phyloP scores from a whole-genome alignment of 2,113 vertebrate genomes.

The Corythoichthys haematopterus region DNA sequence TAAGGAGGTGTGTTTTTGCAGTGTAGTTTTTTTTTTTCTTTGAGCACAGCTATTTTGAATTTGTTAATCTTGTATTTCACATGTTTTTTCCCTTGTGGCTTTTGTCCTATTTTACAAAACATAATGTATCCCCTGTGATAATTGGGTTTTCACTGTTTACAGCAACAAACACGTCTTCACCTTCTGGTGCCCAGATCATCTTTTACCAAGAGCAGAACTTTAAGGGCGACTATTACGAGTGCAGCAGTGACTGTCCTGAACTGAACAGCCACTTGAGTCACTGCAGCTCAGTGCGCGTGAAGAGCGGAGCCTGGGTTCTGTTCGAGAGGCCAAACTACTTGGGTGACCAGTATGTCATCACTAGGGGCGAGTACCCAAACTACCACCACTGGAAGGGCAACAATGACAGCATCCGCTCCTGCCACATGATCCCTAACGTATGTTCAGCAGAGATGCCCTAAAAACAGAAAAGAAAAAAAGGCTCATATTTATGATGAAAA shows the following conservation, averaged over 20 bases:
- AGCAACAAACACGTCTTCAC: neutral
- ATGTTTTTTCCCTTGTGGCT: neutral
- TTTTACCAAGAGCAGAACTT: constrained; percentile 66
- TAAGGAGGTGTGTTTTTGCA: no score
- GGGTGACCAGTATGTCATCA: constrained; percentile 51
- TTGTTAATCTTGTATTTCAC: neutral
- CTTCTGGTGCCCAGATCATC: constrained; percentile 45
- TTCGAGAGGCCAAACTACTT: constrained; percentile 47
- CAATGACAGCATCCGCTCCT: constrained; percentile 43
- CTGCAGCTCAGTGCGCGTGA: constrained; percentile 55
- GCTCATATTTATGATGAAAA: no score
- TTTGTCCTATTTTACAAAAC: neutral
- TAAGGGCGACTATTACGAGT: constrained; percentile 52
- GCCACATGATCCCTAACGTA: constrained; percentile 26
- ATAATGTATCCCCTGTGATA: no score
- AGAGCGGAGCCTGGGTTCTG: constrained; percentile 59
- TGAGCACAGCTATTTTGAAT: neutral
- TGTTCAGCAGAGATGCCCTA: neutral
- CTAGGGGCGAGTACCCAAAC: constrained; percentile 50
- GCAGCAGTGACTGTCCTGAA: constrained; percentile 50
- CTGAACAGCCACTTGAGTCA: constrained; percentile 43
- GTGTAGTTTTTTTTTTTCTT: no score
- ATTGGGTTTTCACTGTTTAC: neutral
- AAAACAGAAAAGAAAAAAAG: neutral
- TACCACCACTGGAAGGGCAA: constrained; percentile 48